Evolutionary conservation across 2,113 vertebrate species (phyloP), one percentile per base, ranked within the genome.

Genomic region (Microcebus murinus): DNA sequence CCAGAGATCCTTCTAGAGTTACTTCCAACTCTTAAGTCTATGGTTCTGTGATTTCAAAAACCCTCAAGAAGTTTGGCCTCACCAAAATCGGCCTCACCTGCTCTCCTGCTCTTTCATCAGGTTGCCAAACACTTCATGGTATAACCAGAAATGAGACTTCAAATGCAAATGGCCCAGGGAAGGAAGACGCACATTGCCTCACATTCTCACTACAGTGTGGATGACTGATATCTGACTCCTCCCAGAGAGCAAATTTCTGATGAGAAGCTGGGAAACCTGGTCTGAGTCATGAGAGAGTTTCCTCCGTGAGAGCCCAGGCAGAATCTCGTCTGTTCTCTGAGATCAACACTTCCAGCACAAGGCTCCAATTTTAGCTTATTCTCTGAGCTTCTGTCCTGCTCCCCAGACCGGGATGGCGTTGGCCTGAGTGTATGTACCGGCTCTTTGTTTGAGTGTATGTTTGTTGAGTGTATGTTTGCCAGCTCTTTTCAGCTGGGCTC

Each of bases 131-230:
- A 86, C 10, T 94, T 71, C 57, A 67, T 67, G 45, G 82, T 86
- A 94, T 27, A 82, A 71, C 87, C 39, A 93, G 90, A 95, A 96
- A 89, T 61, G 68, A 93, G 63, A 83, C 27, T 87, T 85, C 34
- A 76, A 65, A 90, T 21, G 13, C 91, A 70, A 76, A 91, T 80
- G 71, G 74, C 36, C 86, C 52, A 39, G 39, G 45, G 67, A 86
- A 74, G 34, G 12, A 25, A 63, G 18, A 65, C 31, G 52, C 55
- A 81, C 39, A 25, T 14, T 27, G 45, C 45, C 57, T 87, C 77
- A 13, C 15, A n/a, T 79, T 95, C 90, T 92, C 88, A 92, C 96
- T 85, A 80, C 71, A 68, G n/a, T 96, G 91, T 92, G 42, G 25
- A 27, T 87, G 68, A 48, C 89, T 94, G 94, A 90, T 52, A 77